These are phyloP conservation scores for Eupithecia insigniata DNA, from an alignment of 2,888 invertebrate genomes.

Conservation along the genomic window DNA sequence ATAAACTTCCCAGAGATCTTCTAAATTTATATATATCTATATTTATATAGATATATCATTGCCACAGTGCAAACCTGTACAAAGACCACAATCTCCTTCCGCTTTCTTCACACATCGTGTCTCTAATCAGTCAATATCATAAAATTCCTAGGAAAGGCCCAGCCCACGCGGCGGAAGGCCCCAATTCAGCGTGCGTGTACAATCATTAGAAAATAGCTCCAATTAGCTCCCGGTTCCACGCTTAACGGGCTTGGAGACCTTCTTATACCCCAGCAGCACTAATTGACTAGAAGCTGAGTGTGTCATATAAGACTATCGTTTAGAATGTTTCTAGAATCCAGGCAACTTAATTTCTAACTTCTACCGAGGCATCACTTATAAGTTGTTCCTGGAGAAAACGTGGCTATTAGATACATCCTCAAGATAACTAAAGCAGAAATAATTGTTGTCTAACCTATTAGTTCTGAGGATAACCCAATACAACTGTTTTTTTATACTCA, in stretches of 20 bases:
- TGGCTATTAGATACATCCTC: not conserved
- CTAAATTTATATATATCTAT: too few relatives aligned
- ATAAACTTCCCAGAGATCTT: too few relatives aligned
- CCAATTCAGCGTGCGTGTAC: conserved; percentile 23
- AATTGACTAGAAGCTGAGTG: not conserved
- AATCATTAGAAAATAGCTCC: conserved; percentile 33
- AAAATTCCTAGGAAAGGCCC: conserved; percentile 17
- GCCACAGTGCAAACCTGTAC: not conserved
- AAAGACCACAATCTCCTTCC: not conserved
- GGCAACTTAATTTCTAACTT: too few relatives aligned
- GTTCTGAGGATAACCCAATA: too few relatives aligned
- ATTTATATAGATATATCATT: not conserved
- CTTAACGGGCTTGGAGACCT: not conserved
- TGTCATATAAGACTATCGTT: not conserved
- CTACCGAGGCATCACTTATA: not conserved
- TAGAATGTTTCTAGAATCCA: not conserved
- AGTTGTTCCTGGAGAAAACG: not conserved
- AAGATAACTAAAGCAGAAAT: too few relatives aligned
- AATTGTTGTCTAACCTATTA: too few relatives aligned
- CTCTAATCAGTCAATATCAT: not conserved
- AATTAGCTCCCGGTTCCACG: conserved; percentile 17
- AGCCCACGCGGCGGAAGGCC: conserved; percentile 12
- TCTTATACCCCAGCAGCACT: not conserved
- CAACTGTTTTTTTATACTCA: too few relatives aligned
- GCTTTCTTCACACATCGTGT: not conserved